A percentile compares a stretch with the other conserved stretches of the same genome.
Conservation (phyloP, 2,888 invertebrate genomes). For the Palloptera scutellata region DNA sequence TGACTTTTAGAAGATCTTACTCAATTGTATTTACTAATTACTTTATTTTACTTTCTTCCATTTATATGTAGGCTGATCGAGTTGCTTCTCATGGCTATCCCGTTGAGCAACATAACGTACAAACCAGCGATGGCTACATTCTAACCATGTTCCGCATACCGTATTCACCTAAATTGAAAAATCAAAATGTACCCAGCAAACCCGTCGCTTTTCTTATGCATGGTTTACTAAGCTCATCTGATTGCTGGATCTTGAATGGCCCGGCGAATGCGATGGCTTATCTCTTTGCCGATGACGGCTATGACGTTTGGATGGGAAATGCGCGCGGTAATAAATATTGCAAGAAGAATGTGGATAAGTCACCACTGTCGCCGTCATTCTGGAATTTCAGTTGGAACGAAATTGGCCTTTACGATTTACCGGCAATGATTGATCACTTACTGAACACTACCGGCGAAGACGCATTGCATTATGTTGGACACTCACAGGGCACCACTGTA, state of each 20-base stretch:
- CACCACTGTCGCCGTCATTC: conserved; percentile 29
- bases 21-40: neutral
- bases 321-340: conserved; percentile 47
- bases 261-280: conserved; percentile 42
- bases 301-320: conserved; percentile 52
- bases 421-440: conserved; percentile 46
- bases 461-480: conserved; percentile 44
- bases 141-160: conserved; percentile 45
- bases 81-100: conserved; percentile 39
- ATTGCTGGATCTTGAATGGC: conserved; percentile 44
- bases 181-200: conserved; percentile 42
- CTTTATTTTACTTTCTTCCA: neutral
- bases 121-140: conserved; percentile 43
- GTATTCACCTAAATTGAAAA: conserved; percentile 29
- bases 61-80: conserved; percentile 42
- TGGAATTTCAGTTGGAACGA: conserved; percentile 78
- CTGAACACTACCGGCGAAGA: conserved; percentile 29
- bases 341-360: conserved; percentile 40
- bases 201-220: conserved; percentile 65
- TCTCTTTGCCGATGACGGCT: conserved; percentile 47
- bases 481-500: conserved; percentile 47
- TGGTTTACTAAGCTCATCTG: conserved; percentile 44
- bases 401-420: conserved; percentile 72
- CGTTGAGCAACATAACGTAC: conserved; percentile 68
- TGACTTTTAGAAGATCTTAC: neutral